A percentile compares a stretch with the other conserved stretches of the same genome.
These are phyloP conservation scores for Takifugu bimaculatus DNA, from an alignment of 2,113 vertebrate species.

Conservation along the genomic window DNA sequence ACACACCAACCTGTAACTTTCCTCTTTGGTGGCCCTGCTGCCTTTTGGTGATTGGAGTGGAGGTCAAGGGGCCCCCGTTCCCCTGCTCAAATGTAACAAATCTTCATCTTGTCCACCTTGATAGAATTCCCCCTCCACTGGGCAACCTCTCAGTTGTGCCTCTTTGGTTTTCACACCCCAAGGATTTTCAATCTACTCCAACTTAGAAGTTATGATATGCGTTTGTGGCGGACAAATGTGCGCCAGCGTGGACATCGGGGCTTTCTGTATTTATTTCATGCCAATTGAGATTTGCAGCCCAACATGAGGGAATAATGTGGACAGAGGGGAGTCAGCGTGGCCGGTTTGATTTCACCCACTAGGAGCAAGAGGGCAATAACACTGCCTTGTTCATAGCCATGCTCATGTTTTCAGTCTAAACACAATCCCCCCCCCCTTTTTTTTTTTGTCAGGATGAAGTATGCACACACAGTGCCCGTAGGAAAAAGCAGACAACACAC, in stretches of 20 bases:
- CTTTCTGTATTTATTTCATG: constrained; percentile 43
- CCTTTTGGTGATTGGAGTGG: constrained; percentile 43
- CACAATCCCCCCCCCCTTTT: constrained; percentile 11
- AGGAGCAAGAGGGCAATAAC: constrained; percentile 6
- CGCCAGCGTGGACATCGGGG: constrained; percentile 33
- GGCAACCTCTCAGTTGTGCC: constrained; percentile 64
- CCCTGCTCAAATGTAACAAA: constrained; percentile 63
- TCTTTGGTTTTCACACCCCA: constrained; percentile 75
- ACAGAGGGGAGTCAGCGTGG: background rate
- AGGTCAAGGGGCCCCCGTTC: constrained; percentile 49
- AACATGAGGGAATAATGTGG: constrained; percentile 6
- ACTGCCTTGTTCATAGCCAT: constrained; percentile 1
- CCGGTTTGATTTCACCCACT: background rate
- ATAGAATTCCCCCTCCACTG: constrained; percentile 72
- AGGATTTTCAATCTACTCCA: constrained; percentile 72
- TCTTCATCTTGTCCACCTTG: constrained; percentile 73
- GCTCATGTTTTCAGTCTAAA: constrained; percentile 25
- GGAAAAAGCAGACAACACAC: constrained; percentile 50
- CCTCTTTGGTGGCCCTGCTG: constrained; percentile 17
- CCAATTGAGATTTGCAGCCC: constrained; percentile 55
- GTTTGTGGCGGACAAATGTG: constrained; percentile 57
- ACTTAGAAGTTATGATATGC: constrained; percentile 72
- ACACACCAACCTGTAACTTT: constrained; percentile 8
- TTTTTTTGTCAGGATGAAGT: constrained; percentile 67
- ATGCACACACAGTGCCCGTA: constrained; percentile 67